Conservation (phyloP, 2,113 vertebrate species). For the Poeciliopsis retropinna region DNA sequence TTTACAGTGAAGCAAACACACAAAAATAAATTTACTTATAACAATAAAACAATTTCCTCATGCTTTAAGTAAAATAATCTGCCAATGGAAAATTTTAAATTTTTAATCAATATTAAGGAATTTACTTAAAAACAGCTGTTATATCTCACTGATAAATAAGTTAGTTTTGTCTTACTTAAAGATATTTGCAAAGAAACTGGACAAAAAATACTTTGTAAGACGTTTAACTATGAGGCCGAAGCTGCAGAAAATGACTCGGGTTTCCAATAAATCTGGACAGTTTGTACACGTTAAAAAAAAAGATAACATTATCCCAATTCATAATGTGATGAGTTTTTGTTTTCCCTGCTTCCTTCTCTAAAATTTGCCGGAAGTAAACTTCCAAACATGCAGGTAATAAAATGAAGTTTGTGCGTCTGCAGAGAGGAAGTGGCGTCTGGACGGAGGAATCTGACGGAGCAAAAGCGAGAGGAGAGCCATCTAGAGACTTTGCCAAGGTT, state of each 20-base stretch:
- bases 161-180: too few relatives aligned
- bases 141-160: too few relatives aligned
- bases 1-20: too few relatives aligned
- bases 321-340: neutral
- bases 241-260: too few relatives aligned
- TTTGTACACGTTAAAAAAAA: neutral
- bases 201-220: neutral
- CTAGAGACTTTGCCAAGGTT: slow-evolving; percentile 96
- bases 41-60: too few relatives aligned
- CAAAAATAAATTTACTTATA: too few relatives aligned
- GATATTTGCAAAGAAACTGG: too few relatives aligned
- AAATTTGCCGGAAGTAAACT: neutral
- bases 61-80: too few relatives aligned
- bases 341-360: neutral
- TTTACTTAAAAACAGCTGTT: too few relatives aligned
- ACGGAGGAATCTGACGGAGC: slow-evolving; percentile 86
- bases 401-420: slow-evolving; percentile 25
- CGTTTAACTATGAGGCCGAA: too few relatives aligned
- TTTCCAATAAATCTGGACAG: neutral
- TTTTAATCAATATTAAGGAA: too few relatives aligned
- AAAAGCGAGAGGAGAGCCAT: slow-evolving; percentile 89
- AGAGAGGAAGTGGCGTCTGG: slow-evolving; percentile 88
- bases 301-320: neutral
- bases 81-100: too few relatives aligned
- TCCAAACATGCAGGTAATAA: neutral